A percentile compares a stretch with the other conserved stretches of the same genome.
Conservation (phyloP, 2,888 invertebrate species). For the Xestia xanthographa region DNA sequence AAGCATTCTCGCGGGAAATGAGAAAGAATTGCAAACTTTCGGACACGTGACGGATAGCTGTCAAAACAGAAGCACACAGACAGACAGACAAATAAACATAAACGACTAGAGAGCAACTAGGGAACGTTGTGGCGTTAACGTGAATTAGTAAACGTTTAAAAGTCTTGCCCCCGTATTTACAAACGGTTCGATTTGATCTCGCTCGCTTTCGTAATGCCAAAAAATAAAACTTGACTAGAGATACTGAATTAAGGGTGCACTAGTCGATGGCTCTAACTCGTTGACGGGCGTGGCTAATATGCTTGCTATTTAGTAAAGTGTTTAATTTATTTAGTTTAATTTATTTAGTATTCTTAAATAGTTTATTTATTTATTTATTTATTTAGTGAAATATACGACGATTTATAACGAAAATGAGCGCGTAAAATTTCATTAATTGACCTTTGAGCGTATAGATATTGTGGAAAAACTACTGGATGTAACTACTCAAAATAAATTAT, state of each 20-base stretch:
- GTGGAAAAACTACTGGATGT: too few relatives aligned
- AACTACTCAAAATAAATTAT: too few relatives aligned
- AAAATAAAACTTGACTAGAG: background rate
- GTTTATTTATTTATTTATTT: too few relatives aligned
- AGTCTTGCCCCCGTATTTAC: background rate
- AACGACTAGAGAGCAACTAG: background rate
- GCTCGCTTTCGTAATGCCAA: background rate
- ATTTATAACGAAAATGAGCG: too few relatives aligned
- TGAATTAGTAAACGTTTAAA: constrained; percentile 25
- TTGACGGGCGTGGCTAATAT: too few relatives aligned
- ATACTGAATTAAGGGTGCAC: constrained; percentile 10
- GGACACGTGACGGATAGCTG: constrained; percentile 52
- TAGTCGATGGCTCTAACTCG: too few relatives aligned
- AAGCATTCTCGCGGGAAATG: constrained; percentile 35
- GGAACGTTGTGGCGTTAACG: background rate
- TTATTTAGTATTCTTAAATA: too few relatives aligned
- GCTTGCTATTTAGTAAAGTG: too few relatives aligned
- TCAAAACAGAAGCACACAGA: constrained; percentile 40
- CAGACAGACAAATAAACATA: constrained; percentile 5
- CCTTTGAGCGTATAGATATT: too few relatives aligned
- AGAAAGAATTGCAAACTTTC: constrained; percentile 43
- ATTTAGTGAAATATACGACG: too few relatives aligned
- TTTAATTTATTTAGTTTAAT: too few relatives aligned
- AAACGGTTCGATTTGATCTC: background rate
- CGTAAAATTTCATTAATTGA: too few relatives aligned